Percentiles rank a stretch among this genome's conserved stretches.
These are phyloP conservation scores for Nymphalis polychloros DNA, from an alignment of 2,888 invertebrate species.

Conservation along the genomic window DNA sequence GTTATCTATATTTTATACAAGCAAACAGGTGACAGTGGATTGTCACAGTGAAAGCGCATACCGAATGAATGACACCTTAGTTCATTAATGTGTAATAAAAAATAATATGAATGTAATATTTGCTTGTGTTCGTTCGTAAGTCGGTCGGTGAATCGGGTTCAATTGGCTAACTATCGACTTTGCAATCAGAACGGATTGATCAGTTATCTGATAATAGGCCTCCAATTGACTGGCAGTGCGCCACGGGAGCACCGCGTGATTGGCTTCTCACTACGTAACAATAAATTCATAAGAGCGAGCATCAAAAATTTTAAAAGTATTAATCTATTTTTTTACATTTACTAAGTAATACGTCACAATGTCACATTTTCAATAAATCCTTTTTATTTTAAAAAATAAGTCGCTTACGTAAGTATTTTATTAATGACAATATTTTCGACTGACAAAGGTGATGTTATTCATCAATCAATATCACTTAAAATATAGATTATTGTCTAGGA, in stretches of 20 bases:
- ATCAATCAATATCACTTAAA: too few relatives aligned
- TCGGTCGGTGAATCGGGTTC: constrained; percentile 61
- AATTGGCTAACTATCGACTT: constrained; percentile 80
- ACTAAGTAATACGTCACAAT: background rate
- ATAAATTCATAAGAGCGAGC: constrained; percentile 4
- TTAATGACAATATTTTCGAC: too few relatives aligned
- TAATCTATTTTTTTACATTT: background rate
- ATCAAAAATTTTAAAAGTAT: background rate
- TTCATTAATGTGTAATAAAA: background rate
- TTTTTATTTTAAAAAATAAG: too few relatives aligned
- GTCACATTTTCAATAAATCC: too few relatives aligned
- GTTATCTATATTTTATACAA: background rate
- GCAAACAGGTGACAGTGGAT: background rate
- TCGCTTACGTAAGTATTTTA: too few relatives aligned
- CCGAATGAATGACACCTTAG: background rate
- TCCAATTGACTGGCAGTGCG: constrained; percentile 41
- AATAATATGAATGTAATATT: background rate
- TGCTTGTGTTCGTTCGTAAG: constrained; percentile 16
- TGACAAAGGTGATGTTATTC: too few relatives aligned
- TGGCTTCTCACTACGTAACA: constrained; percentile 25
- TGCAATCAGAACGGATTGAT: constrained; percentile 80
- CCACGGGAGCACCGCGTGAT: constrained; percentile 47
- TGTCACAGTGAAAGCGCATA: background rate
- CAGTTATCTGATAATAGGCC: constrained; percentile 71
- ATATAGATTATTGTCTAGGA: too few relatives aligned